Base-by-base conservation (phyloP, 2,888 invertebrate genomes). In the Campopleginae sp. region DNA sequence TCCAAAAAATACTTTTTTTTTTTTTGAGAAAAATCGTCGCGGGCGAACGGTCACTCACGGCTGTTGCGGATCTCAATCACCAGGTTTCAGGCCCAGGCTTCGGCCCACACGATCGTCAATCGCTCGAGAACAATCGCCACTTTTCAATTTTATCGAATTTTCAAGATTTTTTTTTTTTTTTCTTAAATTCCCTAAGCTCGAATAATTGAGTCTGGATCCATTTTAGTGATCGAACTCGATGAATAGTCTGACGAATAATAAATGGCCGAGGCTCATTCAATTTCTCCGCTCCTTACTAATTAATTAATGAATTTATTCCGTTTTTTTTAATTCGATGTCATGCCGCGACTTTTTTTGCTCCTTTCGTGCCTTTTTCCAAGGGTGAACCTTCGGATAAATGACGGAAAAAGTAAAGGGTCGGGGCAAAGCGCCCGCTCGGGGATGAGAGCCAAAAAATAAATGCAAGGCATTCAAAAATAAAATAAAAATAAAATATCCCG, bases 271-370 rank as follows among this genome's bases (percentile, higher is more conserved):
- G 33, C 33, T 42, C 33, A 66, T n/a, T 31, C 14, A 44, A 74
- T 58, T 42, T 31, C 46, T 46, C 2, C 31, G 44, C 14, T 12
- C 33, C 14, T 23, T 14, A 58, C 33, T 61, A 63, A 86, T 87
- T 87, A 88, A 88, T 86, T 85, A 88, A 89, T 88, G 86, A 87
- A 89, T 89, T 38, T 38, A 0, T 38, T 38, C 7, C 84, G 87
- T 87, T 89, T 86, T 88, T 84, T 86, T 89, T 84, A 85, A 86
- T 86, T 87, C 42, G 54, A 8, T 10, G 27, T 65, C 44, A 6
- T 10, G 33, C 23, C 27, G 66, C 74, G 51, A 48, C 23, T n/a
- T 33, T 51, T 54, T 42, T 27, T 1, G n/a, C 7, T n/a, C 10
- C 7, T 14, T 54, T 33, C 8, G 17, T n/a, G 19, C 8, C 23